phyloP scores from a whole-genome alignment of 2,888 invertebrate species.

The Strigamia maritima region DNA sequence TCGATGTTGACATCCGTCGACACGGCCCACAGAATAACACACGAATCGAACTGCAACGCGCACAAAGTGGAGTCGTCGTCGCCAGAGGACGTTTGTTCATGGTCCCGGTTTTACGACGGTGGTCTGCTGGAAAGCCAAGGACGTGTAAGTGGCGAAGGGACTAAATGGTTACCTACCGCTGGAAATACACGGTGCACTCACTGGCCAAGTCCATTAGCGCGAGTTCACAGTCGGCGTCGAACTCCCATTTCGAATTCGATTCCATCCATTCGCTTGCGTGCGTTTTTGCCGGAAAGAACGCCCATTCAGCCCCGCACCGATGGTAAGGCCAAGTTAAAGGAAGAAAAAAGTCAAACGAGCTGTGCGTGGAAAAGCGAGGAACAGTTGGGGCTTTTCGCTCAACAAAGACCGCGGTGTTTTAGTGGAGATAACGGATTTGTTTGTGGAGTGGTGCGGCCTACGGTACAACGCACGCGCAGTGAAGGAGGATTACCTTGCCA shows the following conservation, averaged over 20 bases:
- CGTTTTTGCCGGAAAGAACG: neutral
- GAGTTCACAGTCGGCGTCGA: constrained; percentile 6
- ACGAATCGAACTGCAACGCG: constrained; percentile 12
- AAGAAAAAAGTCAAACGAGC: neutral
- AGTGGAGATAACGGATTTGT: constrained; percentile 16
- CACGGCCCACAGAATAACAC: neutral
- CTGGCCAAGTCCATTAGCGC: constrained; percentile 17
- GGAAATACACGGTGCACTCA: neutral
- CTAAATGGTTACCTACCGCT: constrained; percentile 1
- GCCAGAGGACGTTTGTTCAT: constrained; percentile 17
- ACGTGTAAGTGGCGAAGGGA: constrained; percentile 26
- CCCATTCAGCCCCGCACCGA: neutral
- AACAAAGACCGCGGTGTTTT: neutral
- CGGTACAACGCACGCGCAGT: constrained; percentile 6
- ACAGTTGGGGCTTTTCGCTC: constrained; percentile 7
- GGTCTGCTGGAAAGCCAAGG: constrained; percentile 9
- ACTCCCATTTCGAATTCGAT: constrained; percentile 2
- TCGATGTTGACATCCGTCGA: constrained; percentile 31
- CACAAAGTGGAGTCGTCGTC: constrained; percentile 27
- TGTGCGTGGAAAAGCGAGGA: constrained; percentile 26
- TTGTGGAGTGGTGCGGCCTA: constrained; percentile 5
- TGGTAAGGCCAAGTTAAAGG: neutral
- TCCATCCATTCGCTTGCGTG: neutral
- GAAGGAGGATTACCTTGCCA: neutral
- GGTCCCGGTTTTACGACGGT: constrained; percentile 9